Conservation (phyloP, 2,797 vertebrate genomes). For the Poeciliopsis turneri region DNA sequence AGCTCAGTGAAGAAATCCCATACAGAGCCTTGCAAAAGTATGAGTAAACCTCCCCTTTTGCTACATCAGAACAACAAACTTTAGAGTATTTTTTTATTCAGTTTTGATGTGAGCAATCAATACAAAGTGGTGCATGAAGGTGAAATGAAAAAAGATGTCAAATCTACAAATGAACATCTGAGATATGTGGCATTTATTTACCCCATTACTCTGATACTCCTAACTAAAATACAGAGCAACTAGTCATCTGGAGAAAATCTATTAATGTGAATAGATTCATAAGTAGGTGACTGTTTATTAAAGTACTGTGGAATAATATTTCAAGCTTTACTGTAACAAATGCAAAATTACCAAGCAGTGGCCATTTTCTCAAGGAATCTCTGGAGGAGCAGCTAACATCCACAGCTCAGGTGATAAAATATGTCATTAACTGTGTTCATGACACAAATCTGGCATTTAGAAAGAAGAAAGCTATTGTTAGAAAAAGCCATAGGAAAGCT, state of each 20-base stretch:
- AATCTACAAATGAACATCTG: not conserved
- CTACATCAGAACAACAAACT: not conserved
- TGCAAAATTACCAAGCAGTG: not conserved
- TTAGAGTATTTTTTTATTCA: not conserved
- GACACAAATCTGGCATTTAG: not conserved
- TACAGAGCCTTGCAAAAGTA: not conserved
- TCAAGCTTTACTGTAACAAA: not conserved
- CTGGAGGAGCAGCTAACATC: not conserved
- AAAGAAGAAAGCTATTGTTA: not conserved
- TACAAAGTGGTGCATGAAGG: not conserved
- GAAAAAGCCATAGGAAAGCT: not conserved
- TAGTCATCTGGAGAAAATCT: not conserved
- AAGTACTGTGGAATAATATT: not conserved
- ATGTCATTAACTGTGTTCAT: not conserved
- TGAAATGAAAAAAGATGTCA: not conserved
- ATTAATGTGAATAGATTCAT: not conserved
- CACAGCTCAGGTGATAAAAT: not conserved
- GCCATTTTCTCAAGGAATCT: not conserved
- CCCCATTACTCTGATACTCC: not conserved
- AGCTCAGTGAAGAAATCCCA: slow-evolving; percentile 64
- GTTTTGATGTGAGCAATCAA: not conserved
- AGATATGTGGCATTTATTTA: not conserved
- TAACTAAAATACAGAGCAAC: not conserved
- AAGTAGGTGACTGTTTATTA: not conserved
- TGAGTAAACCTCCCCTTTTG: not conserved